Conservation (phyloP, 2,888 invertebrate genomes). For the Dioctria linearis region DNA sequence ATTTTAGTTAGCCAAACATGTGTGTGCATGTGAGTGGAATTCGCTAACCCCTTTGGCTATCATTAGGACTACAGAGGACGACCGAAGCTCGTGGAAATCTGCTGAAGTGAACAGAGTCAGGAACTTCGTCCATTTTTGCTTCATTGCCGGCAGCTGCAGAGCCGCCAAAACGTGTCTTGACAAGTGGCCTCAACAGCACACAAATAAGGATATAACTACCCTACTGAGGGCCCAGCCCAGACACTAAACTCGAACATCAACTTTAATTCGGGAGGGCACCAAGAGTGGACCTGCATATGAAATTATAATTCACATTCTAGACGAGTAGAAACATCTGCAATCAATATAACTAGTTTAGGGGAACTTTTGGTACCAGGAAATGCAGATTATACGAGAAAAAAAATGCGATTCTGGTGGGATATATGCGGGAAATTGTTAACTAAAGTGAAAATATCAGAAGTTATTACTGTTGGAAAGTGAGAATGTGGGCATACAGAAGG, state of each 20-base stretch:
- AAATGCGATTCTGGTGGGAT: background rate
- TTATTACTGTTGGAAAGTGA: no score
- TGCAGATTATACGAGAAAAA: background rate
- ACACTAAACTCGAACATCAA: constrained; percentile 1
- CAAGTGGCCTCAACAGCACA: constrained; percentile 2
- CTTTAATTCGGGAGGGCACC: constrained; percentile 40
- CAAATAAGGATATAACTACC: background rate
- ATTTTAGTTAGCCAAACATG: constrained; percentile 9
- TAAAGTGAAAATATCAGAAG: background rate
- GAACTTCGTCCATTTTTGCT: constrained; percentile 53
- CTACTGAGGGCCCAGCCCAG: background rate
- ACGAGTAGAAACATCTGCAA: constrained; percentile 45
- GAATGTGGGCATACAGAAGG: no score
- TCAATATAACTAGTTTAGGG: constrained; percentile 43
- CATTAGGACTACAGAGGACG: constrained; percentile 46
- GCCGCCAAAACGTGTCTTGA: constrained; percentile 52
- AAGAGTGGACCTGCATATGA: constrained; percentile 51
- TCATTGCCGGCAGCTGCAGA: constrained; percentile 53
- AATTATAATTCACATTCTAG: constrained; percentile 46
- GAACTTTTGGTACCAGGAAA: constrained; percentile 23
- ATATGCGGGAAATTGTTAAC: background rate
- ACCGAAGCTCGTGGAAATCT: constrained; percentile 34
- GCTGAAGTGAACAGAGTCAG: constrained; percentile 41
- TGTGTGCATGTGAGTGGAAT: constrained; percentile 38
- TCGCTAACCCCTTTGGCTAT: constrained; percentile 36